A percentile compares a stretch with the other conserved stretches of the same genome.
Evolutionary conservation across 2,888 invertebrate species (phyloP).

Genomic region (Drosophila infuscata): DNA sequence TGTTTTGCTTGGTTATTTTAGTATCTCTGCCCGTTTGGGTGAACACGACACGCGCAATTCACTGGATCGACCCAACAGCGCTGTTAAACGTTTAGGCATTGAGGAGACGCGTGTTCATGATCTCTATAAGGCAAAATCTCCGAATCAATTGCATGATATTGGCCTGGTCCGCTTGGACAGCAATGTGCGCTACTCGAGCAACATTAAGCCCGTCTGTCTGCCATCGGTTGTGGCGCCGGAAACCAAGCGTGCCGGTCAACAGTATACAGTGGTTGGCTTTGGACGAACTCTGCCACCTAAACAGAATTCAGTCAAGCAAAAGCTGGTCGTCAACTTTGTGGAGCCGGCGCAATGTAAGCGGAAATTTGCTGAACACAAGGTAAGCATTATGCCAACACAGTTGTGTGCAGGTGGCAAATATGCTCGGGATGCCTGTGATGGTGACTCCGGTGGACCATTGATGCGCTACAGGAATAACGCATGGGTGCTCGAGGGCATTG

Average conservation of each 20-base stretch:
- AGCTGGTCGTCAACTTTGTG: constrained; percentile 86
- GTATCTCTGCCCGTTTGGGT: constrained; percentile 80
- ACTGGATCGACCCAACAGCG: constrained; percentile 83
- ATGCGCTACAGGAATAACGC: constrained; percentile 87
- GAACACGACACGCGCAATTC: constrained; percentile 80
- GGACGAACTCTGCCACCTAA: constrained; percentile 86
- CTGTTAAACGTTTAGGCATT: constrained; percentile 86
- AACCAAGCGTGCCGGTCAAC: constrained; percentile 55
- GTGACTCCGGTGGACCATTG: constrained; percentile 92
- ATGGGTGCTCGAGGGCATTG: constrained; percentile 88
- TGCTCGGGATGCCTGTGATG: constrained; percentile 90
- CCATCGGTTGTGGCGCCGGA: constrained; percentile 83
- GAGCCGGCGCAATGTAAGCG: constrained; percentile 85
- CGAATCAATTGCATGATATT: constrained; percentile 89
- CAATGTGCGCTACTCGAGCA: constrained; percentile 87
- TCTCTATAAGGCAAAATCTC: constrained; percentile 86
- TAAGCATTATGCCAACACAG: constrained; percentile 84
- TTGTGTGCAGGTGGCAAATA: constrained; percentile 90
- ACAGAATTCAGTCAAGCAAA: constrained; percentile 86
- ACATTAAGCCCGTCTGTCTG: constrained; percentile 87
- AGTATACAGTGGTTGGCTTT: constrained; percentile 88
- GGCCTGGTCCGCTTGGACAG: constrained; percentile 88
- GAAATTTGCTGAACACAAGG: constrained; percentile 74
- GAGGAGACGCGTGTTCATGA: constrained; percentile 89
- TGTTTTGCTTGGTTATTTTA: constrained; percentile 50